These are phyloP conservation scores for Drosophila anomelani DNA, from an alignment of 2,888 invertebrate genomes.

Conservation along the genomic window DNA sequence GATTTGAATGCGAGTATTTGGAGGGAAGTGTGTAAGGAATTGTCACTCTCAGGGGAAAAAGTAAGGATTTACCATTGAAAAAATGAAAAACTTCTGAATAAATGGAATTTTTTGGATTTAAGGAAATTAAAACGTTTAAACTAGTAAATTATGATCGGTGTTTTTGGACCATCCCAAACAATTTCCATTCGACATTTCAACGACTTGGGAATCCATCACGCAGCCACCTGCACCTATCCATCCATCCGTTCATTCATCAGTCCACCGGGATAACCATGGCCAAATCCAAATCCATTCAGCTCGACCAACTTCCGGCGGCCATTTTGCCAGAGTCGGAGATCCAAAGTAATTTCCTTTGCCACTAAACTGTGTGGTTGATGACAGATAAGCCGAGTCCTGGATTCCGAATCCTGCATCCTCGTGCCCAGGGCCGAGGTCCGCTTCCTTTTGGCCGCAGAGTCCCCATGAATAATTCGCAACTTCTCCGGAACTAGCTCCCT, in stretches of 20 bases:
- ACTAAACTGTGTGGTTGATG: constrained; percentile 78
- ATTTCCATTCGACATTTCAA: constrained; percentile 2
- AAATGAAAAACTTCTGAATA: too few relatives aligned
- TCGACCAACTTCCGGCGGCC: constrained; percentile 53
- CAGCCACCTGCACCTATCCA: constrained; percentile 11
- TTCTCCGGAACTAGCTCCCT: constrained; percentile 43
- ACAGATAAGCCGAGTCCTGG: constrained; percentile 62
- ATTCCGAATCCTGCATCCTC: constrained; percentile 3
- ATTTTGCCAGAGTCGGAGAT: constrained; percentile 47
- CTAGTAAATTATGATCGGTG: too few relatives aligned
- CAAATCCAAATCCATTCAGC: constrained; percentile 54
- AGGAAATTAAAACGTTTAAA: not conserved
- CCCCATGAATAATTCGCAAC: constrained; percentile 71
- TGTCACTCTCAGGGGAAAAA: not conserved
- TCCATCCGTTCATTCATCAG: constrained; percentile 12
- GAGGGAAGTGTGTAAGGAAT: not conserved
- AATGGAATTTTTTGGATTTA: not conserved
- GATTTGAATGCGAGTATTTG: constrained; percentile 12
- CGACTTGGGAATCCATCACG: constrained; percentile 1
- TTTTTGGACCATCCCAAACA: not conserved
- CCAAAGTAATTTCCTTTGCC: constrained; percentile 72
- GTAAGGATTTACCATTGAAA: too few relatives aligned
- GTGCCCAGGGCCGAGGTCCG: constrained; percentile 15
- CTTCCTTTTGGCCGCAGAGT: constrained; percentile 57
- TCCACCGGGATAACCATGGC: constrained; percentile 26